Base-by-base conservation (phyloP, 2,113 vertebrate genomes). In the Centrocercus urophasianus region DNA sequence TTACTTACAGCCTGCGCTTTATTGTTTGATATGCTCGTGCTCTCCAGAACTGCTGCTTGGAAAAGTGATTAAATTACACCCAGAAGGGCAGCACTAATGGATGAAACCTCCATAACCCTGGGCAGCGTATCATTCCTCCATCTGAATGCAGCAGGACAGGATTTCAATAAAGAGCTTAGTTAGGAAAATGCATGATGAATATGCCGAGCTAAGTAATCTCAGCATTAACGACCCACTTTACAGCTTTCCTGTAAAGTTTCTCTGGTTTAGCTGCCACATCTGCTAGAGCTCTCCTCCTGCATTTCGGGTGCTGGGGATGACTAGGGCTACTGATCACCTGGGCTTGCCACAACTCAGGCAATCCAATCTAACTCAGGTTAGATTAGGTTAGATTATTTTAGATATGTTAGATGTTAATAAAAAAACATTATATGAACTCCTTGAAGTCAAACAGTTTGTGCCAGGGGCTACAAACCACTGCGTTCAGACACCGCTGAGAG, bases 1-100 rank as follows among this genome's bases (percentile, higher is more conserved):
- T 38, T 71, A 50, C 42, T 79, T 56, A 45, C 27, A 42, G 50
- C 4, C 60, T 61, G 15, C n/a, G 21, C 50, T 56, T 8, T 67
- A 85, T 36, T 77, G n/a, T 13, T 83, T 43, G 32, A 57, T 74
- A 70, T 1, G 10, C 16, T 63, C 1, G 0, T 43, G 17, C 50
- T 89, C 73, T 22, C 43, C 87, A 66, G 27, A 92, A 67, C 45
- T 79, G 63, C 38, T 65, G 22, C 34, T 48, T 79, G 84, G 71
- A 34, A 73, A 79, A 52, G 18, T 71, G 19, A 70, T 60, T 67
- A 87, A 93, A 92, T 65, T 38, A 70, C 91, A 94, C 34, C 10
- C 40, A 83, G 54, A 82, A 88, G 11, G 76, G 28, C 8, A 64
- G 13, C 24, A 60, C 40, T 63, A 85, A 74, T 11, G 36, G 36